Evolutionary conservation across 2,888 invertebrate genomes (phyloP), one percentile per base, ranked within the genome.

Genomic region (Platynereis dumerilii): DNA sequence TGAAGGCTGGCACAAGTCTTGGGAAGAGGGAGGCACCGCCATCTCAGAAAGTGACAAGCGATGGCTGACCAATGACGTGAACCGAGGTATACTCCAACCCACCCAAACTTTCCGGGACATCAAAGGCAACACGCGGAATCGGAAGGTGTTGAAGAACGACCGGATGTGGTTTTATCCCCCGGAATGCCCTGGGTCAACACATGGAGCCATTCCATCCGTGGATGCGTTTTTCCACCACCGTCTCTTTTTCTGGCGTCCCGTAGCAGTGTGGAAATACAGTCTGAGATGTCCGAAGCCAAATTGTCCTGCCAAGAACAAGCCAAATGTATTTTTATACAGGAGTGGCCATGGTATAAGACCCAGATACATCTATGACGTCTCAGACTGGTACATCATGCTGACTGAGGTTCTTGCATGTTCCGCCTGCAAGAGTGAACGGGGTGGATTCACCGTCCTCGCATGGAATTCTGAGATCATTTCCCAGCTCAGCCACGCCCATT

Each of bases 141-240:
- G 60, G 52, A 28, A 27, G 10, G 60, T 60, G 3, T 28, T 60
- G n/a, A 60, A 60, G 60, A 15, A 12, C 24, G 52, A 60, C 52
- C 20, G 60, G 3, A 60, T 60, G 60, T 60, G 60, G 60, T 60
- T 60, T 28, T 26, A 45, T 22, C 60, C 60, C 12, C 60, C 60
- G 10, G 60, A 60, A 10, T 12, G 15, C 24, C 60, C 60, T 7
- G 60, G 60, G 26, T 20, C 52, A 7, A 28, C 52, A 3, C 17
- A 24, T 3, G 52, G 27, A 7, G n/a, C 48, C n/a, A 3, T 22
- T 5, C 60, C 45, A 10, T 5, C 26, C 27, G 26, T 52, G n/a
- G 60, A 52, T 24, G 12, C 17, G 3, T 60, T 60, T 52, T 60
- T 52, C 60, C 45, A 22, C 12, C 7, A 5, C 22, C 12, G 27